Evolutionary conservation across 2,797 vertebrate species (phyloP), one percentile per base, ranked within the genome.

Genomic region (Paratrypauchen microcephalus): DNA sequence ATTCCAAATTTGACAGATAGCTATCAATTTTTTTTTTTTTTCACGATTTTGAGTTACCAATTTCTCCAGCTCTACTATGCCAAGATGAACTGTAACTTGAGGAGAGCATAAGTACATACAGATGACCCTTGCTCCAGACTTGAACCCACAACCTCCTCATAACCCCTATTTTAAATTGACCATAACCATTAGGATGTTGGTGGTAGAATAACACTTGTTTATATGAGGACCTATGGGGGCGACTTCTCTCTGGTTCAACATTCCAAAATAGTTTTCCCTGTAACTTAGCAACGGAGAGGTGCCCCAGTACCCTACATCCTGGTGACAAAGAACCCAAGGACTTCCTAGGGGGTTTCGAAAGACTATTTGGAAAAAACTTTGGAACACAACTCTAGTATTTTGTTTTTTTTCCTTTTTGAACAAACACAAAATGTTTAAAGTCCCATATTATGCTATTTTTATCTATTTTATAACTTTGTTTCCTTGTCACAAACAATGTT

Each of bases 241-340:
- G 48, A 47, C 61, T 69, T 15, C 47, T 59, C 69, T 72, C 83
- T 32, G 11, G 74, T 68, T 82, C 72, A 81, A 74, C 90, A 92
- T 93, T 92, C 87, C 88, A 83, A 77, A 71, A 80, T 71, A 76
- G 68, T 56, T 79, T 81, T 18, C 26, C 67, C 36, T 65, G 92
- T 78, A 87, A 82, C 93, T 83, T 81, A 86, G 91, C 88, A 94
- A 94, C 93, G 69, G 71, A 75, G 84, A 82, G 90, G 89, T 89
- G 85, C 87, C 89, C 90, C 87, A 88, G 81, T 92, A 86, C 73
- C 90, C 90, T 88, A 91, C 77, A 92, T 92, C 85, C 79, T 76
- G 48, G 39, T 82, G 73, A 86, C 55, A 88, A 84, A 76, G 58
- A 76, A 55, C 45, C 71, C 78, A 32, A 45, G 71, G 69, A 66